Percentiles rank a stretch among this genome's conserved stretches.
These are phyloP conservation scores for Metaphire vulgaris DNA, from an alignment of 1,140 invertebrate species.

Conservation along the genomic window DNA sequence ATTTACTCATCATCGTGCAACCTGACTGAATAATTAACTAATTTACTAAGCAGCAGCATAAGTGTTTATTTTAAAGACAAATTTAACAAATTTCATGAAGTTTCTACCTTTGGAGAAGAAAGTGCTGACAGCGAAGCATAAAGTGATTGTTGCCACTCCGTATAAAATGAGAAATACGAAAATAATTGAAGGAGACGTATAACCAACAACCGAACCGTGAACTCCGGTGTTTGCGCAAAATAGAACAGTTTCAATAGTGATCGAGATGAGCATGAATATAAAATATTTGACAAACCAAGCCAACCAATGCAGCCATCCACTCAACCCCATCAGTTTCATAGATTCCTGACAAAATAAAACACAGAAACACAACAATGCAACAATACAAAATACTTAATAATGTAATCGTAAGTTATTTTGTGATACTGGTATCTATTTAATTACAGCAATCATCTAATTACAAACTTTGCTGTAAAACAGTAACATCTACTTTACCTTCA, in stretches of 20 bases:
- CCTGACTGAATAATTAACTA: too few species aligned
- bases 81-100: too few species aligned
- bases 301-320: slow-evolving; percentile 73
- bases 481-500: slow-evolving; percentile 46
- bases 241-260: slow-evolving; percentile 55
- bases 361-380: too few species aligned
- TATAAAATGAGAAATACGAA: slow-evolving; percentile 57
- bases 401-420: too few species aligned
- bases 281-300: slow-evolving; percentile 76
- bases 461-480: too few species aligned
- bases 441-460: too few species aligned
- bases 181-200: slow-evolving; percentile 53
- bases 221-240: slow-evolving; percentile 41
- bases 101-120: slow-evolving; percentile 58
- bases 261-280: slow-evolving; percentile 61
- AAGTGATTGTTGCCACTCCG: slow-evolving; percentile 55
- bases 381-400: too few species aligned
- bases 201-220: slow-evolving; percentile 49
- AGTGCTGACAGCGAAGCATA: slow-evolving; percentile 55
- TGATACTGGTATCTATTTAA: too few species aligned
- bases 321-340: slow-evolving; percentile 81
- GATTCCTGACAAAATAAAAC: slow-evolving; percentile 65
- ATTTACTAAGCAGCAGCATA: too few species aligned
- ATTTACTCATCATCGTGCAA: too few species aligned
- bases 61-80: too few species aligned